Base-by-base conservation (phyloP, 2,113 vertebrate species). In the Myxocyprinus asiaticus region DNA sequence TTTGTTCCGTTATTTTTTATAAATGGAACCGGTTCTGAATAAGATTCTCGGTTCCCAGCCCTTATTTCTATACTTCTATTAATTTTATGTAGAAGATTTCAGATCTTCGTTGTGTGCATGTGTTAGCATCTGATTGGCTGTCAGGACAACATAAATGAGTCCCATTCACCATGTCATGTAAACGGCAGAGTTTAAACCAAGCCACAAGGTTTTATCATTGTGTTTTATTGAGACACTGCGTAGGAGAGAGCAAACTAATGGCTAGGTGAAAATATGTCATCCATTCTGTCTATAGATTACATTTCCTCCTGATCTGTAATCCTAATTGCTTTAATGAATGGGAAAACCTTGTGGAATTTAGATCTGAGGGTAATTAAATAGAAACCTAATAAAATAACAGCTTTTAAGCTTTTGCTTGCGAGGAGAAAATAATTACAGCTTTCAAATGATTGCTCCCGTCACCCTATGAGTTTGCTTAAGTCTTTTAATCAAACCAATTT, bases 301-400 rank as follows among this genome's bases (percentile, higher is more conserved):
- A 76, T 45, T 50, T 68, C 14, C 1, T 67, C 71, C 66, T 6
- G n/a, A 67, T 51, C 33, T 43, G 45, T 51, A 45, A 68, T 67
- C 45, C 47, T 81, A 81, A 81, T 81, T 81, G 79, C 71, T 51
- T 75, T 68, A 76, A 81, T 65, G 74, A 76, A 67, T 68, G 65
- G 47, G 55, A 47, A 59, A 76, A 68, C 71, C 71, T 67, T 75
- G 79, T 68, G 47, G 71, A 81, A 68, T 61, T 67, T 43, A 61
- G 47, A 75, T 73, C 64, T 17, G 33, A 76, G 53, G 48, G 64
- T 22, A 53, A 67, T 67, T 75, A 67, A 67, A 76, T 56, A 12
- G n/a, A 68, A 81, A 76, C 53, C 79, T 76, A 81, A 50, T 74
- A 56, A 80, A 80, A 80, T 44, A 73, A 74, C n/a, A 75, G 69